These are phyloP conservation scores for Poeciliopsis presidionis DNA, from an alignment of 2,797 vertebrate genomes.

Conservation along the genomic window DNA sequence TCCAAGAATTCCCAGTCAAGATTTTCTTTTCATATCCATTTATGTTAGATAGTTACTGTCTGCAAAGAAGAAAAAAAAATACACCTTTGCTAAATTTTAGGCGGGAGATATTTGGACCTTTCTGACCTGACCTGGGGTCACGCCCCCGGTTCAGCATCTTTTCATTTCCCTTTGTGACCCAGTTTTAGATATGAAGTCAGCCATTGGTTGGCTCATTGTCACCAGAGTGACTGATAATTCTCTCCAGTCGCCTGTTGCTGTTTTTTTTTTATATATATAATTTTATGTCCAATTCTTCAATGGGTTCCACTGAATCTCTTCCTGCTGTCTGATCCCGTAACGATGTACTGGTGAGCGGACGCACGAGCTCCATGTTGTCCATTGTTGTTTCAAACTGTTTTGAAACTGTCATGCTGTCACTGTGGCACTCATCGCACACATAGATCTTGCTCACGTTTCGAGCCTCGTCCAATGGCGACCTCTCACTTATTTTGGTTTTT, in stretches of 20 bases:
- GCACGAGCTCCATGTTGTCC: too few relatives aligned
- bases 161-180: not conserved
- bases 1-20: not conserved
- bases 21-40: not conserved
- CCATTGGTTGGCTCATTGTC: not conserved
- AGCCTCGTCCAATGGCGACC: constrained; percentile 53
- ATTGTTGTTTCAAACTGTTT: too few relatives aligned
- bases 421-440: not conserved
- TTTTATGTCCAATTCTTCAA: not conserved
- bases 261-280: too few relatives aligned
- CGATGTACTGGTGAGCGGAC: too few relatives aligned
- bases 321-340: not conserved
- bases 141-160: too few relatives aligned
- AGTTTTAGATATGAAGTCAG: not conserved
- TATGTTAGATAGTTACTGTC: not conserved
- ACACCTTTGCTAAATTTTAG: not conserved
- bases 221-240: not conserved
- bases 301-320: not conserved
- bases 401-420: too few relatives aligned
- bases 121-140: not conserved
- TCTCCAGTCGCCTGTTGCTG: not conserved
- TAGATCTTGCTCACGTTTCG: constrained; percentile 25
- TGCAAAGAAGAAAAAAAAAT: not conserved
- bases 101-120: constrained; percentile 10
- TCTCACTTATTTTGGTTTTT: constrained; percentile 28